Evolutionary conservation across 1,140 invertebrate species (phyloP), one percentile per base, ranked within the genome.

Genomic region (Lasaia peninsularis): DNA sequence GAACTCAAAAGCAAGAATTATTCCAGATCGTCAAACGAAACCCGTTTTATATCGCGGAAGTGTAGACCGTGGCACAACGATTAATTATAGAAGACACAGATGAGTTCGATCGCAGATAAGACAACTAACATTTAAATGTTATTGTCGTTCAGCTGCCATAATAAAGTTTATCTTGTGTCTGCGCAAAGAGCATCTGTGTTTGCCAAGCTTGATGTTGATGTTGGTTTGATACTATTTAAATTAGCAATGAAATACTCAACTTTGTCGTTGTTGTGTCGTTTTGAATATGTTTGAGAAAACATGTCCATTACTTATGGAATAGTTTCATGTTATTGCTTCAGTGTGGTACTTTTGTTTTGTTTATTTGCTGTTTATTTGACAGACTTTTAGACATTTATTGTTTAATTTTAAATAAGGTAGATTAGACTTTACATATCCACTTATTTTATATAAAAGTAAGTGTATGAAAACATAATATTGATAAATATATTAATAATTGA

Each of bases 81-180:
- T 80, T 83, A 80, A 80, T 83, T 79, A 77, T 69, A 60, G 44
- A 11, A 51, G 66, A 50, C 73, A 74, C 56, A 78, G 78, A 80
- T 62, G 75, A 77, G 65, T 63, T 71, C 50, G 60, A 63, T 63
- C 60, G 56, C 56, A 64, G 61, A 72, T 62, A 67, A 63, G 71
- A 67, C 69, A 62, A 56, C 57, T 68, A 65, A 65, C 69, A 71
- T 71, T 71, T 71, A 71, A 71, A 68, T 71, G 66, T 67, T 67
- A 63, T 65, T 63, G 63, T 66, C 65, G 64, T 62, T 58, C 56
- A 52, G 32, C 56, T 59, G 52, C 65, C 60, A 69, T 58, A 68
- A 67, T 63, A 68, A 63, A 69, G 63, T 65, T 66, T 67, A 73
- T 67, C 59, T 57, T 57, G 58, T 62, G 58, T 50, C 24, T 20